phyloP scores from a whole-genome alignment of 2,113 vertebrate genomes.

The Oncorhynchus mykiss region DNA sequence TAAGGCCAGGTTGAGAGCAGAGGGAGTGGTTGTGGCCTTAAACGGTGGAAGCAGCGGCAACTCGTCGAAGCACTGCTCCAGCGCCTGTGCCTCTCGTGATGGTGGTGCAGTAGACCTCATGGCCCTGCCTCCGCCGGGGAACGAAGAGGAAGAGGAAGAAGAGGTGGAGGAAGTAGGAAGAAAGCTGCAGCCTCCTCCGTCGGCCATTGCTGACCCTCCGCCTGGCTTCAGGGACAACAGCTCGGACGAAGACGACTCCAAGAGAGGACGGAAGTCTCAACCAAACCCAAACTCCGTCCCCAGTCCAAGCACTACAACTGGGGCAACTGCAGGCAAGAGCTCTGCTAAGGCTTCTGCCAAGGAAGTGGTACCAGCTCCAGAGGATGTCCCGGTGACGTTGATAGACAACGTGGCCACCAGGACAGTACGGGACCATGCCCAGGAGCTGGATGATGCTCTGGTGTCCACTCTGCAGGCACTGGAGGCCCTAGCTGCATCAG shows the following conservation, averaged over 20 bases:
- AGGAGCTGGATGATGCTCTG: conserved; percentile 94
- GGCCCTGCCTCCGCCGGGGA: conserved; percentile 91
- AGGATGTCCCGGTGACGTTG: conserved; percentile 92
- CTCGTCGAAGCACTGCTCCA: conserved; percentile 68
- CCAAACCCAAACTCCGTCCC: conserved; percentile 17
- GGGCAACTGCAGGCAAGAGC: background rate
- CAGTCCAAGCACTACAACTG: too few relatives aligned
- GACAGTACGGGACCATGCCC: conserved; percentile 93
- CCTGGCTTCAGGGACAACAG: conserved; percentile 97
- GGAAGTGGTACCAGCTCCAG: conserved; percentile 66
- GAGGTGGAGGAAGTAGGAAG: conserved; percentile 66
- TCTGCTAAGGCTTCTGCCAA: conserved; percentile 48
- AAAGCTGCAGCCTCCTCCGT: conserved; percentile 79
- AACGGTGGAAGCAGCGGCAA: conserved; percentile 52
- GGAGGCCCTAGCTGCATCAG: conserved; percentile 95
- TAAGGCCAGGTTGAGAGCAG: conserved; percentile 83
- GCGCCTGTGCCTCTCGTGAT: conserved; percentile 79
- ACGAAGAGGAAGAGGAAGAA: conserved; percentile 78
- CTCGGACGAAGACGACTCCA: conserved; percentile 93
- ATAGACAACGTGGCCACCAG: conserved; percentile 91
- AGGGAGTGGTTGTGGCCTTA: conserved; percentile 52
- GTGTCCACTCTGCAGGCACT: conserved; percentile 97
- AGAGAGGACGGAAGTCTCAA: conserved; percentile 76
- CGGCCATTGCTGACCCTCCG: conserved; percentile 90
- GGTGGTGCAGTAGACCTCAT: conserved; percentile 89